Conservation (phyloP, 1,140 invertebrate species). For the Lepidurus arcticus region DNA sequence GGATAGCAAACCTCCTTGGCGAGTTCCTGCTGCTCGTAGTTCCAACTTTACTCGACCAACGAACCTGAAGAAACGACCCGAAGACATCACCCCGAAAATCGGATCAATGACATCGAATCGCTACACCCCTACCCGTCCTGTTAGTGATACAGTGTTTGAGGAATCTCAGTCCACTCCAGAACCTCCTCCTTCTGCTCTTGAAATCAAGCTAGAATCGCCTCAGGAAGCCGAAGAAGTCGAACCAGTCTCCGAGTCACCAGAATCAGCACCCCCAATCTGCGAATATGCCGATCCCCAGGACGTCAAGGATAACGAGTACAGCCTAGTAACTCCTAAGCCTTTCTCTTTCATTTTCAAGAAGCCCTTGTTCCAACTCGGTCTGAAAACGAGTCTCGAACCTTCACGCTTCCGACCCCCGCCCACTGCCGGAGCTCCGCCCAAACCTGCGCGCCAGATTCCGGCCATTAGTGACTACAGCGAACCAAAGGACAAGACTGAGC, state of each 20-base stretch:
- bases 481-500: slow-evolving; percentile 55
- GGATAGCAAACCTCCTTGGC: slow-evolving; percentile 27
- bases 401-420: slow-evolving; percentile 24
- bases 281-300: slow-evolving; percentile 53
- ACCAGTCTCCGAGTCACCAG: slow-evolving; percentile 31
- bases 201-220: not conserved
- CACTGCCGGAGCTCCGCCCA: slow-evolving; percentile 29
- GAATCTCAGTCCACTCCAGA: not conserved
- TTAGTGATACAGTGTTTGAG: not conserved
- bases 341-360: slow-evolving; percentile 30
- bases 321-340: slow-evolving; percentile 45
- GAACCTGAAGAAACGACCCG: not conserved
- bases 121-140: not conserved
- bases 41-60: not conserved
- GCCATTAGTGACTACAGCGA: slow-evolving; percentile 62
- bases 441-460: slow-evolving; percentile 45
- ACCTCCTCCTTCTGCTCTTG: not conserved
- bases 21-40: not conserved
- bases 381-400: not conserved
- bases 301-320: slow-evolving; percentile 47
- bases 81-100: not conserved
- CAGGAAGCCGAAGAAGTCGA: slow-evolving; percentile 33
- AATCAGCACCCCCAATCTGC: slow-evolving; percentile 35
- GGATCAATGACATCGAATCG: not conserved
- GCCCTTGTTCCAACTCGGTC: slow-evolving; percentile 3